A percentile compares a stretch with the other conserved stretches of the same genome.
Conservation (phyloP, 2,888 invertebrate species). For the Cerastis rubricosa region DNA sequence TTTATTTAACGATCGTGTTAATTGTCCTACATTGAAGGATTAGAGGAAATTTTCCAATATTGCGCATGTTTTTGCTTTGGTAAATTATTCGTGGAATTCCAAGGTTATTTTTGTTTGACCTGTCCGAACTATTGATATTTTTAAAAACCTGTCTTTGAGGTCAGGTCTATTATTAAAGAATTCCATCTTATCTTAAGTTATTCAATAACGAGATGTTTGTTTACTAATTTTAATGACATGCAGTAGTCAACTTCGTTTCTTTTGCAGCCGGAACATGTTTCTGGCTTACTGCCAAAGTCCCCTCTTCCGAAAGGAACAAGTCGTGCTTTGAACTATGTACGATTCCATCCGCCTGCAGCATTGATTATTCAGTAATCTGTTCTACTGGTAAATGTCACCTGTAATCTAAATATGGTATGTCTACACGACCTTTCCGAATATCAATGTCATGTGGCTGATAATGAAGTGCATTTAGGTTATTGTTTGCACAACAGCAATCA, state of each 20-base stretch:
- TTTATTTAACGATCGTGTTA: conserved; percentile 49
- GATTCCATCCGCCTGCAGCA: neutral
- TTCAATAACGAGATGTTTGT: conserved; percentile 37
- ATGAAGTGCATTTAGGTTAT: neutral
- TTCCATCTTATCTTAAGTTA: conserved; percentile 35
- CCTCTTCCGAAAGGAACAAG: conserved; percentile 46
- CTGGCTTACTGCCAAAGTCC: conserved; percentile 46
- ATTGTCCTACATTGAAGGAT: conserved; percentile 25
- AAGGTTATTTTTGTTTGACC: conserved; percentile 49
- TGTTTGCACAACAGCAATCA: neutral
- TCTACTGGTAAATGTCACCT: conserved; percentile 22
- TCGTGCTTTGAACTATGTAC: conserved; percentile 25
- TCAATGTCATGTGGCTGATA: conserved; percentile 17
- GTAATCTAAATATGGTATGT: conserved; percentile 3
- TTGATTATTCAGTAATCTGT: conserved; percentile 10
- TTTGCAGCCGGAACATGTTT: conserved; percentile 47
- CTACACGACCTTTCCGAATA: conserved; percentile 4
- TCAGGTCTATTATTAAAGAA: conserved; percentile 42
- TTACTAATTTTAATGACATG: conserved; percentile 48
- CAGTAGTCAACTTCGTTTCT: conserved; percentile 35
- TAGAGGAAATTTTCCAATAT: conserved; percentile 40
- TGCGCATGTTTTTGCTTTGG: conserved; percentile 22
- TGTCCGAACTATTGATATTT: conserved; percentile 34
- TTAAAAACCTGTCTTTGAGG: conserved; percentile 45
- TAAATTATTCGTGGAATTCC: conserved; percentile 55